Evolutionary conservation across 2,888 invertebrate genomes (phyloP), one percentile per base, ranked within the genome.

Genomic region (Netelia virgata): DNA sequence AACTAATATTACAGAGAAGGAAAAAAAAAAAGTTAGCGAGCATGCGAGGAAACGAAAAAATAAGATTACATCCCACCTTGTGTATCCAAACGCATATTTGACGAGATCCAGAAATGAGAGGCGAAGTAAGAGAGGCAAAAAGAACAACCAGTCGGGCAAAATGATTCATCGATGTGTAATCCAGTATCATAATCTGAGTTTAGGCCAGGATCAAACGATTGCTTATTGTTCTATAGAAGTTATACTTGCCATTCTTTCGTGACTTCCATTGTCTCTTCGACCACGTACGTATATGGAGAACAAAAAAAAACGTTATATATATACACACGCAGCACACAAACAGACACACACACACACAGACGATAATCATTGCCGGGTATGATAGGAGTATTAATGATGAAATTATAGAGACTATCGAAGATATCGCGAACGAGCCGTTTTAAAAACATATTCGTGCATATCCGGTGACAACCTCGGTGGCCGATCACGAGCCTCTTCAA

Each of bases 1-100:
- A 95, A 95, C 94, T 95, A 95, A 84, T 87, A 86, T 85, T 85
- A 84, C 59, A 59, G 77, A 80, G 68, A 64, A 75, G 55, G 61
- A 28, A 63, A 43, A 82, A n/a, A n/a, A n/a, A 69, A 74, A 79
- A 57, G 36, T 36, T 41, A 53, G 50, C 61, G 43, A 64, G 23
- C 72, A 68, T 63, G 64, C 64, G 68, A 75, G 41, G 69, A 61
- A 36, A 72, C 43, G 41, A 53, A 47, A 57, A 73, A 61, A 73
- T 10, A 68, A 80, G 16, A 64, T 47, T 64, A 23, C 73, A 64
- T 61, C 75, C 80, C 69, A 63, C 70, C 68, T 86, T 83, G 50
- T 73, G 70, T 63, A 68, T 82, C 70, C 64, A 59, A 76, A 74
- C 47, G 50, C 53, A 61, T 18, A 47, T 83, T 84, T 78, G 69